Conservation (phyloP, 1,140 invertebrate genomes). For the Phortica variegata region DNA sequence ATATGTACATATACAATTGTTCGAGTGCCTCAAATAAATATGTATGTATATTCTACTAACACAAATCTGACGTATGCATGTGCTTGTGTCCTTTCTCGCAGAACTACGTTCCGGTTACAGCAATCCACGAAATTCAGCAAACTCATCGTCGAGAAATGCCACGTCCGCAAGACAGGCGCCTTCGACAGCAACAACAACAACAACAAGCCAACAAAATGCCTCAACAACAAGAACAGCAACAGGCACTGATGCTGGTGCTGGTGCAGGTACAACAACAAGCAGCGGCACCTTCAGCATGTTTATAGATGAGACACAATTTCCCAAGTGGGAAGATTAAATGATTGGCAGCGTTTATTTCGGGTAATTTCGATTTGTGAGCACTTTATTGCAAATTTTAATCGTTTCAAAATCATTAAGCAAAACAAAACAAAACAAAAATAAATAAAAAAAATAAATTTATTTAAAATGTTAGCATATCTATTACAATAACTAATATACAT, state of each 20-base stretch:
- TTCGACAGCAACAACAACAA: constrained; percentile 14
- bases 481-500: constrained; percentile 1
- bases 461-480: neutral
- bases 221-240: constrained; percentile 14
- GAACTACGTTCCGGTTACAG: constrained; percentile 43
- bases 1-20: no score
- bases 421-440: constrained; percentile 1
- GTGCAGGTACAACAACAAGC: constrained; percentile 10
- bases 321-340: constrained; percentile 54
- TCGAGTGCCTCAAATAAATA: neutral
- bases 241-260: constrained; percentile 6
- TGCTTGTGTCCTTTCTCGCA: neutral
- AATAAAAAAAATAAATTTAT: neutral
- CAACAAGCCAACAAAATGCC: constrained; percentile 17
- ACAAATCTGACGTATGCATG: neutral
- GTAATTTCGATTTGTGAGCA: no score
- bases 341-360: no score
- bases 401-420: neutral
- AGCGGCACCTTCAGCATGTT: constrained; percentile 48
- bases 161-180: no score
- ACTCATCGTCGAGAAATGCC: no score
- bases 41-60: neutral
- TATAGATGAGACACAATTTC: constrained; percentile 54
- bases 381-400: neutral
- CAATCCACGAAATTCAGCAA: constrained; percentile 9